Evolutionary conservation across 1,140 invertebrate genomes (phyloP).

Genomic region (Copidosoma floridanum): DNA sequence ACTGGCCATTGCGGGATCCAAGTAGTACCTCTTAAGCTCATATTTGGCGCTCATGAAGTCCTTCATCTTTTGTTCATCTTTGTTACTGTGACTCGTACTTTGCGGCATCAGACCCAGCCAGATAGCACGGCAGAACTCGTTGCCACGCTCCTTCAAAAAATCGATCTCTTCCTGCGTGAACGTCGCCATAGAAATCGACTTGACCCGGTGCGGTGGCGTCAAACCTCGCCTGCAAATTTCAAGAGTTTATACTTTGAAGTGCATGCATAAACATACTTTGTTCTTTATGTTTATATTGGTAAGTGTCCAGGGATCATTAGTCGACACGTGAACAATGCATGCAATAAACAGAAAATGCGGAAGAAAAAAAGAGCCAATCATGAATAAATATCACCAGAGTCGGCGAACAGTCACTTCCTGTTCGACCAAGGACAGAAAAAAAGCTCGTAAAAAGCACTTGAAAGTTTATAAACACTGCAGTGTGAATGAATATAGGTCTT

Average conservation of each 20-base stretch:
- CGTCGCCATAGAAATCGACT: slow-evolving; percentile 98
- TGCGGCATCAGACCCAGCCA: slow-evolving; percentile 80
- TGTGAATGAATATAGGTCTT: no score
- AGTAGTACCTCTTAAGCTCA: slow-evolving; percentile 81
- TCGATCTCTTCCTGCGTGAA: slow-evolving; percentile 96
- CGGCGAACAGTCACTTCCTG: no score
- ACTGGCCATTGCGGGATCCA: slow-evolving; percentile 63
- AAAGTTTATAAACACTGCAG: no score
- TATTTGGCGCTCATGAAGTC: slow-evolving; percentile 93
- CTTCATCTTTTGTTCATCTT: slow-evolving; percentile 86
- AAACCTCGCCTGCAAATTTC: slow-evolving; percentile 77
- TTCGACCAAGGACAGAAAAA: no score
- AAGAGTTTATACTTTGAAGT: no score
- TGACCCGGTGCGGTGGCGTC: slow-evolving; percentile 95
- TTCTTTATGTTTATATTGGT: no score
- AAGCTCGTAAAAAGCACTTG: no score
- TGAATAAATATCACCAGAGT: no score
- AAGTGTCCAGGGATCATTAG: no score
- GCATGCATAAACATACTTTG: no score
- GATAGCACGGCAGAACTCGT: slow-evolving; percentile 87
- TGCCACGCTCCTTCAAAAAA: slow-evolving; percentile 84
- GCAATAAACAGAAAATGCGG: neutral
- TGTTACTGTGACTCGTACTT: slow-evolving; percentile 47
- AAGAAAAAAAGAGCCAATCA: neutral
- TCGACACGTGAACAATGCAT: neutral